A percentile compares a stretch with the other conserved stretches of the same genome.
These are phyloP conservation scores for Phycodurus eques DNA, from an alignment of 2,113 vertebrate genomes.

Conservation along the genomic window DNA sequence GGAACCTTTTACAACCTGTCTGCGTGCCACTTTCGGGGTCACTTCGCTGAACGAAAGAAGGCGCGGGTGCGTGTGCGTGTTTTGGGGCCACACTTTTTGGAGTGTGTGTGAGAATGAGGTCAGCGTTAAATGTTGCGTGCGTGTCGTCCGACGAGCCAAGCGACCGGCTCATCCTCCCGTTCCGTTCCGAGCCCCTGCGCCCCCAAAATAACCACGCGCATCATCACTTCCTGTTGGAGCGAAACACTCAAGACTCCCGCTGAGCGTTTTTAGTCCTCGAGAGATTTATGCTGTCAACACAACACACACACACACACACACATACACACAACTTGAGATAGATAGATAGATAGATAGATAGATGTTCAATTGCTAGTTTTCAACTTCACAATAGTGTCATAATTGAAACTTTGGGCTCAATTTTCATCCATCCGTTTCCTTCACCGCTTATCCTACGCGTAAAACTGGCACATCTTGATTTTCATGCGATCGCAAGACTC, in stretches of 20 bases:
- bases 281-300: neutral
- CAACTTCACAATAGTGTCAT: no score
- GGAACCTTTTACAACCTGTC: no score
- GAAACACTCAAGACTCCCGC: neutral
- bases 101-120: slow-evolving; percentile 25
- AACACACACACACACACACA: neutral
- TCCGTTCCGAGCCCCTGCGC: neutral
- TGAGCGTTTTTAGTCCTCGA: slow-evolving; percentile 26
- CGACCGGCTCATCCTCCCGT: neutral
- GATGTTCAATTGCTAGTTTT: neutral
- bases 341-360: neutral
- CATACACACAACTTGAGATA: neutral
- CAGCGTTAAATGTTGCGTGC: neutral
- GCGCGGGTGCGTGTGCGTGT: neutral
- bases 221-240: slow-evolving; percentile 24
- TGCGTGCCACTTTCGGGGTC: no score
- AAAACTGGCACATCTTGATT: no score
- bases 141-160: neutral
- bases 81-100: neutral
- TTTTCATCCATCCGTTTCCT: no score
- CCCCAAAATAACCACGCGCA: neutral
- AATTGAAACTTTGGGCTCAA: no score
- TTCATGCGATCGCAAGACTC: no score
- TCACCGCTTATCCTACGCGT: no score
- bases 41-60: no score